Percentiles rank a stretch among this genome's conserved stretches.
phyloP scores from a whole-genome alignment of 2,113 vertebrate genomes.

The Falco punctatus region DNA sequence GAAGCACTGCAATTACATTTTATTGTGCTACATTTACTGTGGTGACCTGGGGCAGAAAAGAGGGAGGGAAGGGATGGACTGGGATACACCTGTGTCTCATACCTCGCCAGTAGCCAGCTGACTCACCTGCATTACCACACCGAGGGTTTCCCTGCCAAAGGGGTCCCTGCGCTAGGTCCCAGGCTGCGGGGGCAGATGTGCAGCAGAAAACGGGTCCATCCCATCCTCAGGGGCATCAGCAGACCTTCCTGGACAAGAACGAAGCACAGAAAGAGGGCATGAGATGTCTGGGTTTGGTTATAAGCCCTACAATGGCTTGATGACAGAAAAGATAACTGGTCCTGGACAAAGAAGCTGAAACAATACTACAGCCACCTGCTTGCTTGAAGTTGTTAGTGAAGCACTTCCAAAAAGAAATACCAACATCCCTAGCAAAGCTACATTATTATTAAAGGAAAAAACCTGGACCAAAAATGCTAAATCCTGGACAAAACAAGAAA shows the following conservation, averaged over 20 bases:
- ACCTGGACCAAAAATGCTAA: not conserved
- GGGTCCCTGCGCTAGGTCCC: not conserved
- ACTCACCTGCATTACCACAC: fast-evolving
- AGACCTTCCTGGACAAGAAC: not conserved
- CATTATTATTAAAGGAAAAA: not conserved
- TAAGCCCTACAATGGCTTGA: fast-evolving
- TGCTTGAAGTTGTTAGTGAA: not conserved
- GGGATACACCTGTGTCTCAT: fast-evolving
- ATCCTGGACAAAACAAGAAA: not conserved
- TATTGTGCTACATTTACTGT: fast-evolving
- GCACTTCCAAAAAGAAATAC: not conserved
- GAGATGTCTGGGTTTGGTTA: not conserved
- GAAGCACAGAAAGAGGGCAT: not conserved
- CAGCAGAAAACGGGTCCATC: not conserved
- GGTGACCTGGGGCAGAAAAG: not conserved
- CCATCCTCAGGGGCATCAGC: too few relatives aligned
- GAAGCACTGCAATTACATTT: not conserved
- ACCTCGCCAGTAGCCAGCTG: fast-evolving
- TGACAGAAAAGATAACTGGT: not conserved
- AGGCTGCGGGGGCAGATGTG: not conserved
- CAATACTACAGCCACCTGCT: not conserved
- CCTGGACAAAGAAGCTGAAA: not conserved
- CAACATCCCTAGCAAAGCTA: not conserved
- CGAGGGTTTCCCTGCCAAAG: fast-evolving
- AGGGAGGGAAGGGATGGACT: not conserved